Evolutionary conservation across 2,888 invertebrate genomes (phyloP).

Genomic region (Leucoma salicis): DNA sequence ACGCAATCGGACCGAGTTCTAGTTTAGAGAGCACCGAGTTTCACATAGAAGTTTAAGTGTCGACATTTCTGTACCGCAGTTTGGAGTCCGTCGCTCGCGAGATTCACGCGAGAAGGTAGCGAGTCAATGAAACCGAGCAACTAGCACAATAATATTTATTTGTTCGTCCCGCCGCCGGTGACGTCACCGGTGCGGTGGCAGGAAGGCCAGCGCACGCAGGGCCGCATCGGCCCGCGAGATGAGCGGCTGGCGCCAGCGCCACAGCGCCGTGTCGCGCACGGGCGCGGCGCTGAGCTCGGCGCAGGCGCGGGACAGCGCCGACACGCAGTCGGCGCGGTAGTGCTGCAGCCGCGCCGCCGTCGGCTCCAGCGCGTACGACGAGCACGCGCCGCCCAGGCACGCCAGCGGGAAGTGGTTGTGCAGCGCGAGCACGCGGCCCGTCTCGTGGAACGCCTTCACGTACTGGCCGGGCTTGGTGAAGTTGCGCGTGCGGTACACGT

Average conservation of each 20-base stretch:
- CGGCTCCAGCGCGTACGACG: slow-evolving; percentile 91
- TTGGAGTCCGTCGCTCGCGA: too few species aligned
- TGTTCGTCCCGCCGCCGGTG: too few species aligned
- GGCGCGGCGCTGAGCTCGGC: slow-evolving; percentile 91
- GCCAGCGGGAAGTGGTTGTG: slow-evolving; percentile 97
- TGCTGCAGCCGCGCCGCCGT: slow-evolving; percentile 94
- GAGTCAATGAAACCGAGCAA: background rate
- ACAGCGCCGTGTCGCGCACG: slow-evolving; percentile 92
- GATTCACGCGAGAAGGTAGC: background rate
- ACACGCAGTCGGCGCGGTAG: slow-evolving; percentile 96
- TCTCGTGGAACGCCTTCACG: slow-evolving; percentile 96
- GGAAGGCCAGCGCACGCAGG: slow-evolving; percentile 88
- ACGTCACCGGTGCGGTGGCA: slow-evolving; percentile 63
- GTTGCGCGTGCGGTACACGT: slow-evolving; percentile 94
- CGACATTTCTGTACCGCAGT: too few species aligned
- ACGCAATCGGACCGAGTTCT: too few species aligned
- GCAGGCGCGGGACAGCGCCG: slow-evolving; percentile 92
- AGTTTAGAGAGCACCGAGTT: too few species aligned
- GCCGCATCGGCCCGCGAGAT: slow-evolving; percentile 86
- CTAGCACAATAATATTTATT: slow-evolving; percentile 55
- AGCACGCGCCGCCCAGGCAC: slow-evolving; percentile 92
- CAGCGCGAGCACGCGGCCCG: slow-evolving; percentile 92
- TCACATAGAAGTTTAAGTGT: too few species aligned
- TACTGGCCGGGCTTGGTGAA: slow-evolving; percentile 96
- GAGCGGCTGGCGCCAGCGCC: slow-evolving; percentile 92